Evolutionary conservation across 37 sponge, comb jelly and placozoan species (phyloP).

Genomic region (Spongilla lacustris): DNA sequence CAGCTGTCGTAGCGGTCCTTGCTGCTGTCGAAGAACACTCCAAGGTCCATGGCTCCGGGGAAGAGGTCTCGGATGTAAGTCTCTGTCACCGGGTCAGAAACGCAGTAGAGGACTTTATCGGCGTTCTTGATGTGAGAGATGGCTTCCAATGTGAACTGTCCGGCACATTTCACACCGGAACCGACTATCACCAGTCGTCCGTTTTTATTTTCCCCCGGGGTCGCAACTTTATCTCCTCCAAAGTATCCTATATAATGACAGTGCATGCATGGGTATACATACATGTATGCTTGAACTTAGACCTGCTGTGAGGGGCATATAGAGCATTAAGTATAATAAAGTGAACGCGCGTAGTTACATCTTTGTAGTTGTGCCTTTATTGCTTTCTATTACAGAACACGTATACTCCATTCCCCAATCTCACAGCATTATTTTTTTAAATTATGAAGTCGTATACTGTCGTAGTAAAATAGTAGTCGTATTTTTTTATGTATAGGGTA

Average conservation of each 20-base stretch:
- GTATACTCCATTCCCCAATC: too few relatives aligned
- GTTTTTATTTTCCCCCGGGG: neutral
- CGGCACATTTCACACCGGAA: constrained; percentile 10
- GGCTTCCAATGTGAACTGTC: constrained; percentile 22
- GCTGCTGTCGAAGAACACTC: constrained; percentile 11
- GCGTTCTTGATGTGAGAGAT: constrained; percentile 18
- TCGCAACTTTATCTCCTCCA: neutral
- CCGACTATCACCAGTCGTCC: constrained; percentile 15
- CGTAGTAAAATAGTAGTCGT: too few relatives aligned
- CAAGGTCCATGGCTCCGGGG: constrained; percentile 28
- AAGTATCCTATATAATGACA: neutral
- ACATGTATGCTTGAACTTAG: too few relatives aligned
- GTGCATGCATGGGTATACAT: too few relatives aligned
- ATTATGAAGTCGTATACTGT: too few relatives aligned
- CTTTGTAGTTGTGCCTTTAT: too few relatives aligned
- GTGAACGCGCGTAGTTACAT: too few relatives aligned
- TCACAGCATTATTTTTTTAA: too few relatives aligned
- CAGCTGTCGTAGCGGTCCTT: constrained; percentile 30
- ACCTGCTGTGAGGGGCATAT: too few relatives aligned
- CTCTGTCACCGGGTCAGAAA: constrained; percentile 22
- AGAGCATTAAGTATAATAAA: too few relatives aligned
- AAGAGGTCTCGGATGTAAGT: constrained; percentile 6
- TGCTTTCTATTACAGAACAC: too few relatives aligned
- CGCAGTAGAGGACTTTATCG: constrained; percentile 22
- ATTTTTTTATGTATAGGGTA: too few relatives aligned